Base-by-base conservation (phyloP, 2,888 invertebrate species). In the Lordiphosa andalusiaca region DNA sequence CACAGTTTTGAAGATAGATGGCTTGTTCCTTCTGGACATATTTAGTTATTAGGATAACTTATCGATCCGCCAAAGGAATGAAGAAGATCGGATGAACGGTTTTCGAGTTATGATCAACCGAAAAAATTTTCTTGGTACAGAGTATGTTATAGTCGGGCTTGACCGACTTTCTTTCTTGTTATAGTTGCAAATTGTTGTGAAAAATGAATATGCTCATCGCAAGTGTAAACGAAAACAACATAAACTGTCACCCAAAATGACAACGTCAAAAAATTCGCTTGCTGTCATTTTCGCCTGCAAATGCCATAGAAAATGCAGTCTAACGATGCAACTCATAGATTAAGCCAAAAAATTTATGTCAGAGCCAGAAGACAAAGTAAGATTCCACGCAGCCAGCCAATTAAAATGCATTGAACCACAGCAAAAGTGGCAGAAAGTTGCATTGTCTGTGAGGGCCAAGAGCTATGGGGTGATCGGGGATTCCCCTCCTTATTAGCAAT, bases 401-500 rank as follows among this genome's bases (percentile, higher is more conserved):
- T 89, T 88, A 89, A 88, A 88, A 86, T 85, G 82, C 85, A 86
- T 75, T 87, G 88, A 88, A 87, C 88, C 87, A 67, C 48, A 53
- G 66, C 48, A 25, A 10, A 21, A 36, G 40, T 16, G 39, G 35
- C 33, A 51, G 46, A 53, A 12, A 41, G 12, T 21, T 41, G 53
- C 80, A 68, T 75, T 81, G 75, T 75, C 63, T 44, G 38, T 13
- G n/a, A 3, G 16, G 36, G 7, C 30, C 10, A 37, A 10, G 21
- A 38, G n/a, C 13, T 25, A 30, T 36, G 25, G 52, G 19, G 21
- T 25, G 38, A 6, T 4, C 1, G 30, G 21, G 23, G 38, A 6
- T 19, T 36, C 21, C 72, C 55, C 70, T 78, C 86, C 86, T 87
- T 85, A 84, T 86, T 86, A 87, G 85, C 85, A 87, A 85, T 88